phyloP scores from a whole-genome alignment of 2,113 vertebrate genomes.

The Epinephelus cyanopodus region DNA sequence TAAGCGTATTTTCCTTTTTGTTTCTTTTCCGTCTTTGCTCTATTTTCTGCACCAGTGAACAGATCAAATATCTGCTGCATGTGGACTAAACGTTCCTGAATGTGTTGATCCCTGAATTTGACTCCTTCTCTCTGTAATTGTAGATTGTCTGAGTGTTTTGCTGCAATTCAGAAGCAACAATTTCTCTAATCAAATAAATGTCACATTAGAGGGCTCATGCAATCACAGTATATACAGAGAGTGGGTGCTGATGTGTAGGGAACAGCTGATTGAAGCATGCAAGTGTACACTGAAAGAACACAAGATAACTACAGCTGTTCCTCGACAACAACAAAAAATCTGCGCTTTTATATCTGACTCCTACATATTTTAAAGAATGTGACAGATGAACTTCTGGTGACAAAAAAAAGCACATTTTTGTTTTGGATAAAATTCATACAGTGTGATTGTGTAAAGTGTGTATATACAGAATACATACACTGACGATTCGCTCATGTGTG shows the following conservation, averaged over 20 bases:
- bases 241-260: constrained; percentile 10
- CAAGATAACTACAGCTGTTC: neutral
- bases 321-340: neutral
- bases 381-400: neutral
- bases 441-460: neutral
- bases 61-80: constrained; percentile 33
- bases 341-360: neutral
- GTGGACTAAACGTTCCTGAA: neutral
- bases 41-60: constrained; percentile 41
- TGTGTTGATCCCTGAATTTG: neutral
- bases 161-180: neutral
- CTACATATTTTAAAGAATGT: neutral
- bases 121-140: neutral
- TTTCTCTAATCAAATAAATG: neutral
- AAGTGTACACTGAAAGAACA: constrained; percentile 6
- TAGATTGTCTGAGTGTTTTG: neutral
- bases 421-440: neutral
- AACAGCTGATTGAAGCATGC: constrained; percentile 12
- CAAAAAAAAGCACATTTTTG: neutral
- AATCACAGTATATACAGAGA: neutral
- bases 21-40: constrained; percentile 9
- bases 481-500: constrained; percentile 82
- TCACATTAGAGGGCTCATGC: constrained; percentile 7
- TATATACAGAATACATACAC: constrained; percentile 74
- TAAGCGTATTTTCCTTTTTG: neutral